Evolutionary conservation across 2,797 vertebrate genomes (phyloP).

Genomic region (Intellagama lesueurii): DNA sequence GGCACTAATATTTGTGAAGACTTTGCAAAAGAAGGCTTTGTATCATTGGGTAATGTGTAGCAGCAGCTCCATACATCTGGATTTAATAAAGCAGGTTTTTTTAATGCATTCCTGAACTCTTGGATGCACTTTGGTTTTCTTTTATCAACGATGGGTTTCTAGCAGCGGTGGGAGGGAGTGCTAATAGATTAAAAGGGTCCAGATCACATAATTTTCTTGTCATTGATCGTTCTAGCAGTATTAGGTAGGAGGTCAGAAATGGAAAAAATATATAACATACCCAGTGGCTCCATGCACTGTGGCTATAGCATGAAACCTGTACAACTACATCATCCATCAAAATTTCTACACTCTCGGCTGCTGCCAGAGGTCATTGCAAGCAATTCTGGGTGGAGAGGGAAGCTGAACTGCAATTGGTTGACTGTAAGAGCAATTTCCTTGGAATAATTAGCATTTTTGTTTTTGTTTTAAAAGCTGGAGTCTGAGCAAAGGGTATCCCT

Average conservation of each 20-base stretch:
- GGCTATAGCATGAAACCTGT: rapidly evolving
- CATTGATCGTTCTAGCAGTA: constrained; percentile 29
- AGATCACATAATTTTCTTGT: constrained; percentile 41
- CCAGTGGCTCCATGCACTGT: not conserved
- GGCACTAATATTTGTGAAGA: constrained; percentile 54
- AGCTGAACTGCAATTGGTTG: rapidly evolving
- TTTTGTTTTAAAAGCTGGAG: rapidly evolving
- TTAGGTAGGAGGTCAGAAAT: constrained; percentile 35
- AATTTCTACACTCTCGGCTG: not conserved
- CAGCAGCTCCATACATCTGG: constrained; percentile 49
- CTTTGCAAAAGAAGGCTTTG: constrained; percentile 56
- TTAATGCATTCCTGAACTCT: constrained; percentile 60
- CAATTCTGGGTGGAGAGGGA: not conserved
- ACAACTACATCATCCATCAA: not conserved
- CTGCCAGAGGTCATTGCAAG: constrained; percentile 4
- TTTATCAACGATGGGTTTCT: constrained; percentile 44
- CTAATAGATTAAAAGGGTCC: constrained; percentile 46
- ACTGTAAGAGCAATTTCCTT: not conserved
- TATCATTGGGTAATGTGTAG: constrained; percentile 35
- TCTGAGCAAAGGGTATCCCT: not conserved
- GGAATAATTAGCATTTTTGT: not conserved
- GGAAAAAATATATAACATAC: not conserved
- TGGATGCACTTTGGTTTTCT: constrained; percentile 56
- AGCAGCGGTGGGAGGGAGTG: constrained; percentile 32
- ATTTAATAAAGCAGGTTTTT: constrained; percentile 48